Evolutionary conservation across 2,113 vertebrate species (phyloP).

Genomic region (Trachemys scripta): DNA sequence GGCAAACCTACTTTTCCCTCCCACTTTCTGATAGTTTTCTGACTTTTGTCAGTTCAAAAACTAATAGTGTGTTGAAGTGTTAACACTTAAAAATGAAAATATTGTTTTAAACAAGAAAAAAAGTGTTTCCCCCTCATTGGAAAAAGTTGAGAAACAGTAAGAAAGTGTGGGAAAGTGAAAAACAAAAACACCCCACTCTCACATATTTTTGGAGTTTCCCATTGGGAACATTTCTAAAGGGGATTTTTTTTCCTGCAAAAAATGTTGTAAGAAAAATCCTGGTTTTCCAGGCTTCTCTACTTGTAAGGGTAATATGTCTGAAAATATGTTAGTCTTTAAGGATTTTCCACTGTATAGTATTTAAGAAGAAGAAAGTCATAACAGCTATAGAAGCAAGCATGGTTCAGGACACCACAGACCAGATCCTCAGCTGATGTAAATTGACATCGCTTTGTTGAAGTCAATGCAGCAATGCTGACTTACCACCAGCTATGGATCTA

Average conservation of each 20-base stretch:
- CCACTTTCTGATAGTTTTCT: not conserved
- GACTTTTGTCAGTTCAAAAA: not conserved
- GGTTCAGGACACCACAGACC: not conserved
- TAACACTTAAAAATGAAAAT: not conserved
- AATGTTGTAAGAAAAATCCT: not conserved
- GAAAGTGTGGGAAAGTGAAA: not conserved
- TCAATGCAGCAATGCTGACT: not conserved
- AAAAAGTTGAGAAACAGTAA: not conserved
- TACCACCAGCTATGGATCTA: not conserved
- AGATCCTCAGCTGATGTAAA: not conserved
- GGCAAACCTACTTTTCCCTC: not conserved
- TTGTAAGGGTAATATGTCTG: rapidly evolving
- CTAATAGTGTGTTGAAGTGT: not conserved
- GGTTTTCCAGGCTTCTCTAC: rapidly evolving
- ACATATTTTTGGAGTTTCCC: not conserved
- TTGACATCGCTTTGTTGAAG: not conserved
- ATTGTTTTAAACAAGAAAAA: not conserved
- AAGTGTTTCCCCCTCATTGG: not conserved
- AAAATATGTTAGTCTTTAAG: rapidly evolving
- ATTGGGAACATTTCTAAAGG: not conserved
- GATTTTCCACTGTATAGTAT: not conserved
- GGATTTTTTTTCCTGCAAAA: not conserved
- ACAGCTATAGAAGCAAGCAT: not conserved
- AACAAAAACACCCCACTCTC: not conserved
- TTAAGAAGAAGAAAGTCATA: not conserved